Evolutionary conservation across 2,888 invertebrate species (phyloP).

Genomic region (Phyllotreta cruciferae): DNA sequence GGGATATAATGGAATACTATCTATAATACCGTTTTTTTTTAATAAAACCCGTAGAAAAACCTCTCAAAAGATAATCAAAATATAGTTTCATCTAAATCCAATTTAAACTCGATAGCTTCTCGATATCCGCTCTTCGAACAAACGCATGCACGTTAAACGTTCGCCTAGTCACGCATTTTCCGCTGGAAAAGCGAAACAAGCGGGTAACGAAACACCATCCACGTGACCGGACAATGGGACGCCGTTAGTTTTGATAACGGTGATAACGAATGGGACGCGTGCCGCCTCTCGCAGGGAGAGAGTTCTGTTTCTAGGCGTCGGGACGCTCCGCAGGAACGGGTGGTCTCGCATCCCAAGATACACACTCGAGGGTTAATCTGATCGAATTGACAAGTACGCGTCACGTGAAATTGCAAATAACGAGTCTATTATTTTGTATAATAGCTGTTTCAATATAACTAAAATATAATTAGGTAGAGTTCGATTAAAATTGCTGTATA

Average conservation of each 20-base stretch:
- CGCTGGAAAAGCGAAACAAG: constrained; percentile 48
- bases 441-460: too few species aligned
- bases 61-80: too few species aligned
- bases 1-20: too few species aligned
- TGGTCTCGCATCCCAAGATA: too few species aligned
- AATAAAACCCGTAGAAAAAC: too few species aligned
- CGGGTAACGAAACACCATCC: constrained; percentile 50
- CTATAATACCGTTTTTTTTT: too few species aligned
- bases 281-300: constrained; percentile 39
- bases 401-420: constrained; percentile 16
- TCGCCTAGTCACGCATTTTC: constrained; percentile 39
- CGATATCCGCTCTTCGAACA: constrained; percentile 3
- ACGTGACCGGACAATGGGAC: constrained; percentile 51
- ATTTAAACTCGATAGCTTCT: constrained; percentile 9
- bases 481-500: too few species aligned
- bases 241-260: constrained; percentile 40
- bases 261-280: constrained; percentile 47
- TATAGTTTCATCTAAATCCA: too few species aligned
- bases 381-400: constrained; percentile 13
- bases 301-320: constrained; percentile 36
- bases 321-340: constrained; percentile 41
- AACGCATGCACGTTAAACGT: constrained; percentile 32
- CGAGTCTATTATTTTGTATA: not conserved
- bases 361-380: constrained; percentile 30
- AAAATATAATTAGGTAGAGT: too few species aligned